These are phyloP conservation scores for Hyaena hyaena DNA, from an alignment of 2,113 vertebrate genomes.

Conservation along the genomic window DNA sequence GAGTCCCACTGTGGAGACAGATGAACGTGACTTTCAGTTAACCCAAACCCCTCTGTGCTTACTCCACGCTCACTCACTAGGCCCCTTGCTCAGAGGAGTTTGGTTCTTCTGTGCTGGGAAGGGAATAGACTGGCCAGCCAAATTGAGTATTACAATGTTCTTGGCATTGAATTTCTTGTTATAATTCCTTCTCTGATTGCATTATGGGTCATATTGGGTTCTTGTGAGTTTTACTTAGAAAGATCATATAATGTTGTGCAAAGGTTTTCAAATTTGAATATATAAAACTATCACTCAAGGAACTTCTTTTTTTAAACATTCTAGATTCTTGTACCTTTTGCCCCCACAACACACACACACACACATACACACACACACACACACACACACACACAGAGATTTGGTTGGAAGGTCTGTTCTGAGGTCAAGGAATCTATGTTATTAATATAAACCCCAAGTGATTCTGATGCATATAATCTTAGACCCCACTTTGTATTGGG, in stretches of 20 bases:
- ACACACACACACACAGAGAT: background rate
- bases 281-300: background rate
- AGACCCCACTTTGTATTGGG: background rate
- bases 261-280: background rate
- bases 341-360: background rate
- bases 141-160: background rate
- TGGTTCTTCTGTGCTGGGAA: background rate
- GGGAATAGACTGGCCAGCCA: background rate
- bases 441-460: background rate
- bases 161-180: background rate
- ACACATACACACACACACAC: background rate
- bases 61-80: background rate
- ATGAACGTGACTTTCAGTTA: background rate
- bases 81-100: background rate
- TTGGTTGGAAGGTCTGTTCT: background rate
- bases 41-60: background rate
- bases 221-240: background rate
- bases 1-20: background rate
- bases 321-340: background rate
- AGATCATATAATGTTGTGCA: background rate
- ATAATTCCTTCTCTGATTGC: background rate
- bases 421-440: background rate
- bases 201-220: background rate
- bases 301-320: background rate
- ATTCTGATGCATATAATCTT: background rate